Evolutionary conservation across 2,888 invertebrate genomes (phyloP), one percentile per base, ranked within the genome.

Genomic region (Orthosia gracilis): DNA sequence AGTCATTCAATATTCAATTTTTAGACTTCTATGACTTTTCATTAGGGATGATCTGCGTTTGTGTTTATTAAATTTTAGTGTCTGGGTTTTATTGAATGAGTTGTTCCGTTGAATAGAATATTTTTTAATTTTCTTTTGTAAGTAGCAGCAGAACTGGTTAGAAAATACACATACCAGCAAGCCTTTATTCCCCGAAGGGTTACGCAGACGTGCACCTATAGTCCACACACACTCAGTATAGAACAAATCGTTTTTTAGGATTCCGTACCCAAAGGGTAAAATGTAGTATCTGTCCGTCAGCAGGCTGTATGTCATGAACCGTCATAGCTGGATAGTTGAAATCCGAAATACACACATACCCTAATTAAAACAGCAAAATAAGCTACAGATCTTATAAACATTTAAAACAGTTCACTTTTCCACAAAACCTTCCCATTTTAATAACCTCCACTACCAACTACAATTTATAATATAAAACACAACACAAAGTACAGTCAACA

Each of bases 401-500:
- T 31, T 7, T 7, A 45, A n/a, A 65, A 65, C 21, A 5, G 15
- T 31, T 9, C 11, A 26, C 17, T 47, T 57, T 40, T 17, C 49
- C 7, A 23, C 5, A 40, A 49, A 58, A 52, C 18, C 23, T 50
- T 63, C 40, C n/a, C 13, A 50, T 69, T 76, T 47, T 52, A 69
- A 26, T 47, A 57, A 70, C 55, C 61, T 70, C 55, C 50, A 65
- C 52, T 54, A 59, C 11, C 9, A 58, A 62, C 57, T 31, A 61
- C 47, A 73, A 82, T 68, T 71, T 69, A 61, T 26, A 73, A 78
- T 68, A 69, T 69, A 59, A 71, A 82, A n/a, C n/a, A 66, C 65
- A 78, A 73, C 62, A 58, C 74, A 45, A 58, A 61, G 72, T 78
- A 78, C 80, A 82, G 85, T 85, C 76, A 88, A 80, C 85, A 87